These are phyloP conservation scores for Cynodonichthys magdalenae DNA, from an alignment of 2,797 vertebrate species.

Conservation along the genomic window DNA sequence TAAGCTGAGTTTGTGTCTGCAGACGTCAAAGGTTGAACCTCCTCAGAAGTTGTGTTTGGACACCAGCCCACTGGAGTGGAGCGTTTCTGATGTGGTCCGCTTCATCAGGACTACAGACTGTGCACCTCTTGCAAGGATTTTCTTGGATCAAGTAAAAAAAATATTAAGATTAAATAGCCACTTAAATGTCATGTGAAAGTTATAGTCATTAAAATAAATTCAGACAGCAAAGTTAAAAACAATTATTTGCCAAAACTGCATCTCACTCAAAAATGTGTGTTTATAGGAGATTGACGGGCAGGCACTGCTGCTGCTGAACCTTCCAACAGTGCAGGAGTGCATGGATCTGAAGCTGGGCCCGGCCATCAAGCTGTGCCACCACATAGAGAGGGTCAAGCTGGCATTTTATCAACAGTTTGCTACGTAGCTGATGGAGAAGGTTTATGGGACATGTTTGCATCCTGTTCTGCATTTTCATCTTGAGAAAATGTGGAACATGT, in stretches of 20 bases:
- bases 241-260: constrained; percentile 5
- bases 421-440: constrained; percentile 80
- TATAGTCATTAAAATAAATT: neutral
- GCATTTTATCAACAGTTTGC: constrained; percentile 99
- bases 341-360: constrained; percentile 98
- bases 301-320: constrained; percentile 93
- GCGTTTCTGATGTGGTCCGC: constrained; percentile 91
- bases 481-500: constrained; percentile 36
- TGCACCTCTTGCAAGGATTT: constrained; percentile 93
- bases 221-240: neutral
- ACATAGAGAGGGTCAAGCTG: constrained; percentile 97
- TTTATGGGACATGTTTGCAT: constrained; percentile 34
- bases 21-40: constrained; percentile 85
- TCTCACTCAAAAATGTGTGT: constrained; percentile 23
- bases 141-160: constrained; percentile 92
- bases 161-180: constrained; percentile 2
- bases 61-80: constrained; percentile 97
- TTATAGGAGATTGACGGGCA: constrained; percentile 96
- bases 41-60: constrained; percentile 92
- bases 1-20: constrained; percentile 31
- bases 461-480: constrained; percentile 40
- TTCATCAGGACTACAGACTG: constrained; percentile 98
- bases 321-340: constrained; percentile 97
- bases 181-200: too few species aligned
- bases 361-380: constrained; percentile 98